Evolutionary conservation across 2,113 vertebrate genomes (phyloP).

Genomic region (Hippocampus abdominalis): DNA sequence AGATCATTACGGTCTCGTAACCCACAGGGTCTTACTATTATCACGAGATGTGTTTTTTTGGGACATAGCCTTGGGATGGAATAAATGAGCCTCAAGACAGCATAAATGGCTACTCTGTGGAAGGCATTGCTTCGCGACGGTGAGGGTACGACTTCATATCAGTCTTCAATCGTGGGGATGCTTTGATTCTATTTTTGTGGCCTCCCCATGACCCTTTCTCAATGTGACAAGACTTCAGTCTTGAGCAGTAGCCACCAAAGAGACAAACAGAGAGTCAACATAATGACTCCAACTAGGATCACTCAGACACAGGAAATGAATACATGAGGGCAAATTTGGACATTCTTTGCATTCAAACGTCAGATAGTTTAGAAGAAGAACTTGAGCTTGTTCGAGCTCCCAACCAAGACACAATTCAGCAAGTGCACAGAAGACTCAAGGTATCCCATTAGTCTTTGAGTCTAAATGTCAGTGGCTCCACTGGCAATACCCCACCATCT

Average conservation of each 20-base stretch:
- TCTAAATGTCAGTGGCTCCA: conserved; percentile 72
- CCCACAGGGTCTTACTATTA: conserved; percentile 62
- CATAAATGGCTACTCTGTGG: conserved; percentile 56
- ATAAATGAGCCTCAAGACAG: conserved; percentile 66
- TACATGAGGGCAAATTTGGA: conserved; percentile 34
- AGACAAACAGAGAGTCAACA: conserved; percentile 13
- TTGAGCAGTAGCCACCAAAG: conserved; percentile 39
- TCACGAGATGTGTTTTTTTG: conserved; percentile 71
- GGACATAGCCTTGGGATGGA: conserved; percentile 63
- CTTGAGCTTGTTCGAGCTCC: conserved; percentile 31
- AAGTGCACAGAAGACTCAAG: conserved; percentile 46
- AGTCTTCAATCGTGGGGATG: conserved; percentile 54
- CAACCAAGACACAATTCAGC: conserved; percentile 43
- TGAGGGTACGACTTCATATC: conserved; percentile 48
- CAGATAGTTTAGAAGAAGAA: conserved; percentile 37
- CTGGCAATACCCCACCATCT: conserved; percentile 33
- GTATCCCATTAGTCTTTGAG: conserved; percentile 77
- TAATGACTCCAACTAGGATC: conserved; percentile 25
- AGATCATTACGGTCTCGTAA: conserved; percentile 52
- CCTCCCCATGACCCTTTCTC: conserved; percentile 44
- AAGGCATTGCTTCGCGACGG: conserved; percentile 40
- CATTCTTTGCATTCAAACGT: conserved; percentile 22
- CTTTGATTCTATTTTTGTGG: conserved; percentile 41
- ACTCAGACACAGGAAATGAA: conserved; percentile 28
- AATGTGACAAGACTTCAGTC: conserved; percentile 37